Percentiles rank a stretch among this genome's conserved stretches.
Evolutionary conservation across 2,113 vertebrate genomes (phyloP).

Genomic region (Macrotus californicus): DNA sequence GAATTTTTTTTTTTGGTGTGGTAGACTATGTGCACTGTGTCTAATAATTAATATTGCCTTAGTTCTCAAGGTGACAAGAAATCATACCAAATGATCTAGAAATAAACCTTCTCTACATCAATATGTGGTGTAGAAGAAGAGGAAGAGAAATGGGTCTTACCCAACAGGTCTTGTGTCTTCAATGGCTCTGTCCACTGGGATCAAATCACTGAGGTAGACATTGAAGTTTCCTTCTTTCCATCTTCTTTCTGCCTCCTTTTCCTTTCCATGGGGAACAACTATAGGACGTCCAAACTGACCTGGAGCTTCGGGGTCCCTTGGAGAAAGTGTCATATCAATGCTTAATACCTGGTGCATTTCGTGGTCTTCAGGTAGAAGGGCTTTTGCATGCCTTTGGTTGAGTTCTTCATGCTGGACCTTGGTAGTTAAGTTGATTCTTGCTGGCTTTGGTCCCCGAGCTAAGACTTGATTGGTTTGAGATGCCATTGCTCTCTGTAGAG

Average conservation of each 20-base stretch:
- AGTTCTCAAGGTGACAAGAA: neutral
- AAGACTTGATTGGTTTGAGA: neutral
- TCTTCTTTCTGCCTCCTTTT: conserved; percentile 83
- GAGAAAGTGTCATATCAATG: conserved; percentile 84
- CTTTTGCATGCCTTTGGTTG: rapidly evolving
- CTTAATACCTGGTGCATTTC: conserved; percentile 83
- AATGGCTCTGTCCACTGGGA: conserved; percentile 92
- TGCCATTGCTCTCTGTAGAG: rapidly evolving
- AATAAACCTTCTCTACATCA: neutral
- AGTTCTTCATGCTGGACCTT: neutral
- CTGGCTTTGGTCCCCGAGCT: neutral
- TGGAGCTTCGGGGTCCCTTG: conserved; percentile 84
- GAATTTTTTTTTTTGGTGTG: neutral
- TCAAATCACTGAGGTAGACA: conserved; percentile 94
- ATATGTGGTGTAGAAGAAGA: neutral
- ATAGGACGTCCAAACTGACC: conserved; percentile 91
- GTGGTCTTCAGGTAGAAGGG: neutral
- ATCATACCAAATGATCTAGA: neutral
- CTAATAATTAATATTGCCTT: neutral
- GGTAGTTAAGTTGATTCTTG: neutral
- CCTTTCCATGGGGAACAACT: conserved; percentile 78
- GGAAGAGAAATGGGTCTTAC: conserved; percentile 81
- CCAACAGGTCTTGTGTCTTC: conserved; percentile 90
- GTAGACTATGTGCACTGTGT: neutral
- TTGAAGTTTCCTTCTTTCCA: conserved; percentile 98